Evolutionary conservation across 2,113 vertebrate genomes (phyloP), one percentile per base, ranked within the genome.

Genomic region (Oostethus manadensis): DNA sequence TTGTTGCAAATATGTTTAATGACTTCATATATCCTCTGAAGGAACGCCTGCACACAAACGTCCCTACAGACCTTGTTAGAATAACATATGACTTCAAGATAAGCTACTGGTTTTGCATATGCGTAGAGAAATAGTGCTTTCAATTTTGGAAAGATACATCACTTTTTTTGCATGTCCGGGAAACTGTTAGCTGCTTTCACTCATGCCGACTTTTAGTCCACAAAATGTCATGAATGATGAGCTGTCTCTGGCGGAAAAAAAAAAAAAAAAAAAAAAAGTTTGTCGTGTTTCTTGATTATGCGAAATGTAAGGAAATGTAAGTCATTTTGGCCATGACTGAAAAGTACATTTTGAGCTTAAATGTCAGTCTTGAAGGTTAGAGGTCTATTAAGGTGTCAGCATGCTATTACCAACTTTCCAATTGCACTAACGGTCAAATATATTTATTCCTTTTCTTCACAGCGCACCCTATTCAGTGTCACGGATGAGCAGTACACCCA

Each of bases 61-160:
- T 62, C 58, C 72, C 64, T n/a, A n/a, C 40, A 57, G 64, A 60
- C 45, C 1, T 46, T 10, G 66, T 78, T 58, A 63, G 64, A 71
- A 60, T 58, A 54, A 59, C 21, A 71, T 56, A 59, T 50, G 29
- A 48, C 44, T n/a, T 40, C 3, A 9, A 40, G 33, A 18, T 16
- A 20, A 50, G 58, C 68, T 29, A 38, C 42, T 7, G 17, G 48
- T 45, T 44, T 46, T 35, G 23, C 22, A 18, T 23, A 15, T 42
- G 17, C 35, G 40, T 40, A 2, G n/a, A 56, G 42, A 60, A 64
- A 53, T 15, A 33, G 29, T 38, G 47, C 54, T 13, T 38, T 43
- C 11, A 33, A 40, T 5, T 35, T 35, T 51, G 1, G 9, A 29
- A 6, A 21, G 8, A 23, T 15, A 26, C 16, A 26, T 26, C 23